Percentiles rank a stretch among this genome's conserved stretches.
These are phyloP conservation scores for Cavia aperea DNA, from an alignment of 2,113 vertebrate genomes.

Conservation along the genomic window DNA sequence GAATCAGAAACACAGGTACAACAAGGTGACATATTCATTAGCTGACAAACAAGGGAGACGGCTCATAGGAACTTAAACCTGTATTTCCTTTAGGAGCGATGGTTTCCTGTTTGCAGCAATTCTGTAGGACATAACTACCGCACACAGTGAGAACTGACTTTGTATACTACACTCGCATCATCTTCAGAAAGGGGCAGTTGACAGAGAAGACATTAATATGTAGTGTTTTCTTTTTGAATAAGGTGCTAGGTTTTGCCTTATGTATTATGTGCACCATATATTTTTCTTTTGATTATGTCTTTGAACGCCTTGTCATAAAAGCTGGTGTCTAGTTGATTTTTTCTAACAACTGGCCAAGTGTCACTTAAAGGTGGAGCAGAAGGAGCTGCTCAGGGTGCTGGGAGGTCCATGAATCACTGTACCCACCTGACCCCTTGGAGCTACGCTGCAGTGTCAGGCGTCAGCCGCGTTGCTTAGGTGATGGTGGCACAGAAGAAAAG, in stretches of 20 bases:
- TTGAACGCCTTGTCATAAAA: neutral
- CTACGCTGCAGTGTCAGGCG: neutral
- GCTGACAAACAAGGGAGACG: neutral
- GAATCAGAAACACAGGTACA: neutral
- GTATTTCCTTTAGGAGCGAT: neutral
- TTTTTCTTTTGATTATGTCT: neutral
- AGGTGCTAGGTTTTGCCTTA: neutral
- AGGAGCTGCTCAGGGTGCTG: neutral
- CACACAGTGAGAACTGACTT: neutral
- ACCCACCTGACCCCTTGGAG: neutral
- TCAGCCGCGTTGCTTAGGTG: neutral
- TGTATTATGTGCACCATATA: neutral
- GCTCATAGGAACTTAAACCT: neutral
- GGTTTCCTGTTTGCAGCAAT: neutral
- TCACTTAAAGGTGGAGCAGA: neutral
- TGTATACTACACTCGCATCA: neutral
- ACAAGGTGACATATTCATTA: neutral
- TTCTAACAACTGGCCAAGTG: neutral
- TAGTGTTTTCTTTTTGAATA: neutral
- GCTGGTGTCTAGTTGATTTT: neutral
- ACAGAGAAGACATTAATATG: neutral
- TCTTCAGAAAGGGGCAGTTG: constrained; percentile 25
- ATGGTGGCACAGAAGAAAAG: no score
- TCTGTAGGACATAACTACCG: neutral
- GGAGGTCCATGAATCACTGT: neutral